Evolutionary conservation across 2,888 invertebrate genomes (phyloP), one percentile per base, ranked within the genome.

Genomic region (Tubulanus polymorphus): DNA sequence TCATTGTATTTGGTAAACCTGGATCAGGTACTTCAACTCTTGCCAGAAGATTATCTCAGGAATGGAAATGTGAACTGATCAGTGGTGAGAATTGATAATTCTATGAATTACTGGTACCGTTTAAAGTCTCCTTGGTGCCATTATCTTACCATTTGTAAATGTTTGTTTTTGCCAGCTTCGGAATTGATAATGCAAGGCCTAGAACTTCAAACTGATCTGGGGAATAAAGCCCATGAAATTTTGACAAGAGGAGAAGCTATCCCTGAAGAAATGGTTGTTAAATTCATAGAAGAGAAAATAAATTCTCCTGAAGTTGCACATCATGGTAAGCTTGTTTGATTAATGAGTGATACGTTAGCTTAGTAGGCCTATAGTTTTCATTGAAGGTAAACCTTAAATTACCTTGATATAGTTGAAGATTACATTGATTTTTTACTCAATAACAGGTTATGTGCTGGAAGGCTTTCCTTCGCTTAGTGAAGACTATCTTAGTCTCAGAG

Each of bases 281-380:
- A 74, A 54, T 69, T 78, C 68, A 63, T 79, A 10, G 72, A 75
- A 49, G 72, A 75, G 5, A 79, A 79, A 63, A 65, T 79, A 32
- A 71, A 73, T 55, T 76, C 77, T 2, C 73, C 74, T 18, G 78
- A 79, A 63, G 78, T 79, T n/a, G 71, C 73, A 30, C 78, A 79
- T 62, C 76, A 76, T 64, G 79, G 78, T 76, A 61, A 55, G 63
- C 52, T 20, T 41, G 15, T 8, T 18, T 20, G 41, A n/a, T 32
- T 41, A 5, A 3, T 41, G 6, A 15, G n/a, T n/a, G n/a, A n/a
- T n/a, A n/a, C n/a, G n/a, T n/a, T n/a, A n/a, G n/a, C n/a, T n/a
- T n/a, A n/a, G n/a, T n/a, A n/a, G n/a, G n/a, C n/a, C n/a, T n/a
- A n/a, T n/a, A n/a, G n/a, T n/a, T n/a, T n/a, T n/a, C n/a, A n/a